Evolutionary conservation across 2,113 vertebrate genomes (phyloP), one percentile per base, ranked within the genome.

Genomic region (Sakesphorus luctuosus): DNA sequence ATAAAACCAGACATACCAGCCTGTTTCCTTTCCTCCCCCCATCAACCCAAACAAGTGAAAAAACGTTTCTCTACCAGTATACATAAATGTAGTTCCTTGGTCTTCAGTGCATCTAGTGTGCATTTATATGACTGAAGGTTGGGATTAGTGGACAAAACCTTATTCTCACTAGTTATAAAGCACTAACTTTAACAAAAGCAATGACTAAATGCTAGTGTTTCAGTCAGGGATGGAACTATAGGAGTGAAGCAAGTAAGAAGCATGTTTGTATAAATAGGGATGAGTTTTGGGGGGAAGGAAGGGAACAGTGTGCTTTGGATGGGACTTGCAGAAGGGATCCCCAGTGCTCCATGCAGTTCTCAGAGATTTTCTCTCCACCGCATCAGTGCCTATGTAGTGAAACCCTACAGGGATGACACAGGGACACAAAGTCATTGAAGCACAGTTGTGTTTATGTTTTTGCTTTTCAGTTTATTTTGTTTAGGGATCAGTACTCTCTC

Each of bases 11-110:
- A 79, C 78, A 77, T 50, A 35, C 38, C 50, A 78, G 55, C 35
- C 52, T 67, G 28, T 93, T 94, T 93, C 89, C 94, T 96, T 50
- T 86, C 59, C 47, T 91, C 33, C 38, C 56, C 6, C 58, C 31
- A 2, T 55, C 63, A 94, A 93, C 35, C 72, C 67, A 85, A 94
- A 90, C 63, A 95, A 90, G 67, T 88, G 12, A 76, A 89, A 87
- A 71, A 55, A 80, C 50, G 28, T 92, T 94, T 96, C 85, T 80
- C 55, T 55, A n/a, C 26, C 33, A 11, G 15, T 59, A 4, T 69
- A 26, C 43, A 35, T 38, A 83, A 69, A 66, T 0, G 10, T 7
- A 69, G n/a, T n/a, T 87, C 24, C n/a, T 69, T 78, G 89, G 36
- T 36, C 10, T 92, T 46, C n/a, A 61, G 31, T 61, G 25, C 36